Percentiles rank a stretch among this genome's conserved stretches.
These are phyloP conservation scores for Zelostemma sp. DNA, from an alignment of 1,140 invertebrate species.

Conservation along the genomic window DNA sequence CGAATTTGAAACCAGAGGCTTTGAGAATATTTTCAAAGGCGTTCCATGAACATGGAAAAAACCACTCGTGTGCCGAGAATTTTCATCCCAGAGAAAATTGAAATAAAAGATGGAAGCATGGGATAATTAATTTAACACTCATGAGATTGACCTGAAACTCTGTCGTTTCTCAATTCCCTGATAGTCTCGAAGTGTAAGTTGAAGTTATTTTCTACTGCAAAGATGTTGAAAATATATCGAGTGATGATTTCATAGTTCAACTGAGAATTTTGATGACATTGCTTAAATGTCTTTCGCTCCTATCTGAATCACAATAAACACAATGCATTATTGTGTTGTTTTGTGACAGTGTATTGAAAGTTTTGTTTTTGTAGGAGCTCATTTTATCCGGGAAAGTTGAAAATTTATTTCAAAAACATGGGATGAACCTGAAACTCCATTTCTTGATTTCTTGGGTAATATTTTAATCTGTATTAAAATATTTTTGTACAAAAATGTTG, in stretches of 20 bases:
- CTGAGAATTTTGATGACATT: slow-evolving; percentile 7
- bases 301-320: slow-evolving; percentile 83
- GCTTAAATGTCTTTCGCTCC: not conserved
- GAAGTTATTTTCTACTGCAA: no score
- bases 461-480: no score
- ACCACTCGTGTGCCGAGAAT: slow-evolving; percentile 89
- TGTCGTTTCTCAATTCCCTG: no score
- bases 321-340: slow-evolving; percentile 90
- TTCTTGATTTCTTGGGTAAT: no score
- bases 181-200: no score
- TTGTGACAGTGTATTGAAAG: no score
- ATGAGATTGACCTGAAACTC: no score
- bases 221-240: slow-evolving; percentile 78
- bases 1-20: slow-evolving; percentile 77
- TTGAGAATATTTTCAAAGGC: slow-evolving; percentile 85
- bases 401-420: slow-evolving; percentile 74
- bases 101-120: slow-evolving; percentile 71
- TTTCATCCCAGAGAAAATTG: slow-evolving; percentile 94
- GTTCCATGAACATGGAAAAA: slow-evolving; percentile 93
- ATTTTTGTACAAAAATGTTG: no score
- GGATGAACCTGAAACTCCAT: no score
- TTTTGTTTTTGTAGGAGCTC: slow-evolving; percentile 76
- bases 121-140: no score
- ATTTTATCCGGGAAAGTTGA: slow-evolving; percentile 83
- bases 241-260: slow-evolving; percentile 33